These are phyloP conservation scores for Oryzias javanicus DNA, from an alignment of 2,113 vertebrate genomes.

Conservation along the genomic window DNA sequence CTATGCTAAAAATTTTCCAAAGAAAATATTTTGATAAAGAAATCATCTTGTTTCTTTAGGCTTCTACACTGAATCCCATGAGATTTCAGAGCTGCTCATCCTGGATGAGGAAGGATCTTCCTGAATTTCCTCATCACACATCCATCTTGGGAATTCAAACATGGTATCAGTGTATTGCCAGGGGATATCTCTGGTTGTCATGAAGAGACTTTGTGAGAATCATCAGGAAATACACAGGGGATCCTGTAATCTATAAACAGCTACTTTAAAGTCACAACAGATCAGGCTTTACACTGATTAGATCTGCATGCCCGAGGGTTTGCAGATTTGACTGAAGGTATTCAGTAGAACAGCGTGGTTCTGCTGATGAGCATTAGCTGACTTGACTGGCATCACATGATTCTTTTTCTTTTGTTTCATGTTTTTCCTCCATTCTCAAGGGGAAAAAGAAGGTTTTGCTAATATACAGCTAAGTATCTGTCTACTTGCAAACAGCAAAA, in stretches of 20 bases:
- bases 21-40: neutral
- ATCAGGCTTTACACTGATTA: slow-evolving; percentile 6
- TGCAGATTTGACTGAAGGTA: too few species aligned
- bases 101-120: slow-evolving; percentile 40
- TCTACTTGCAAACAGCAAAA: too few species aligned
- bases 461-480: too few species aligned
- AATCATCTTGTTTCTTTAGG: slow-evolving; percentile 7
- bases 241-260: slow-evolving; percentile 30
- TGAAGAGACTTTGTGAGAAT: slow-evolving; percentile 40
- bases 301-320: slow-evolving; percentile 1
- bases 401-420: too few species aligned
- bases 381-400: too few species aligned
- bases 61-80: slow-evolving; percentile 22
- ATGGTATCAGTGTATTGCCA: slow-evolving; percentile 26
- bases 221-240: slow-evolving; percentile 24
- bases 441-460: too few species aligned
- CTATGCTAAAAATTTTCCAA: too few species aligned
- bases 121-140: slow-evolving; percentile 45
- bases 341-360: too few species aligned
- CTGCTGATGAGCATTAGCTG: too few species aligned
- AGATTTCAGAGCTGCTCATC: slow-evolving; percentile 41
- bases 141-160: slow-evolving; percentile 17
- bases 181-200: slow-evolving; percentile 21
- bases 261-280: slow-evolving; percentile 20
- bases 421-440: too few species aligned